Conservation (phyloP, 1,140 invertebrate species). For the Calliphora vicina region DNA sequence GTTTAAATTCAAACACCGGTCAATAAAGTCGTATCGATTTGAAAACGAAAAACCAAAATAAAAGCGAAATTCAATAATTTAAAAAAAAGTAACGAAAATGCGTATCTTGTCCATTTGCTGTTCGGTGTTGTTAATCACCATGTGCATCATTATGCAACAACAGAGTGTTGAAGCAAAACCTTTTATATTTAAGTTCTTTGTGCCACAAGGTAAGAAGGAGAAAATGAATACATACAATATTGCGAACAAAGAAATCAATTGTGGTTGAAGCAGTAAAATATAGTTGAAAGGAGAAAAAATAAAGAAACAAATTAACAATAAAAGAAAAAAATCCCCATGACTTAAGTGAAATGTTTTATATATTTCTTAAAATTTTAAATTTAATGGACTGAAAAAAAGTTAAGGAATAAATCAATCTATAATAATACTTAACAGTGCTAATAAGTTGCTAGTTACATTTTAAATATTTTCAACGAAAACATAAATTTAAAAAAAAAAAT, state of each 20-base stretch:
- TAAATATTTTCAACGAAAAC: too few species aligned
- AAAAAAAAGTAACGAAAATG: constrained; percentile 18
- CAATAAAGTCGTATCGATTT: constrained; percentile 20
- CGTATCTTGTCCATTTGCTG: constrained; percentile 18
- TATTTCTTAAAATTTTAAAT: too few species aligned
- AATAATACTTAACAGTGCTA: too few species aligned
- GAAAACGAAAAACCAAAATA: not conserved
- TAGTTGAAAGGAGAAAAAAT: not conserved
- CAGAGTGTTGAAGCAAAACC: not conserved
- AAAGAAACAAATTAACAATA: not conserved
- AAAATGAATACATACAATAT: not conserved
- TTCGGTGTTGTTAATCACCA: not conserved
- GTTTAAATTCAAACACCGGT: constrained; percentile 12
- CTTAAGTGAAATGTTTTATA: too few species aligned
- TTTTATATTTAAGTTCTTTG: constrained; percentile 15
- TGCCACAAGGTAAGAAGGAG: constrained; percentile 8
- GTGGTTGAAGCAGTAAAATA: not conserved
- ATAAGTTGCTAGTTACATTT: too few species aligned
- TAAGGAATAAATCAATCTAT: too few species aligned
- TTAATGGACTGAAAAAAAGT: too few species aligned
- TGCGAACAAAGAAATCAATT: not conserved
- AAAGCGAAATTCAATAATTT: not conserved
- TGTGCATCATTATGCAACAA: not conserved
- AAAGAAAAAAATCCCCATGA: not conserved
- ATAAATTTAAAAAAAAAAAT: too few species aligned